Evolutionary conservation across 2,113 vertebrate species (phyloP).

Genomic region (Chiloscyllium plagiosum): DNA sequence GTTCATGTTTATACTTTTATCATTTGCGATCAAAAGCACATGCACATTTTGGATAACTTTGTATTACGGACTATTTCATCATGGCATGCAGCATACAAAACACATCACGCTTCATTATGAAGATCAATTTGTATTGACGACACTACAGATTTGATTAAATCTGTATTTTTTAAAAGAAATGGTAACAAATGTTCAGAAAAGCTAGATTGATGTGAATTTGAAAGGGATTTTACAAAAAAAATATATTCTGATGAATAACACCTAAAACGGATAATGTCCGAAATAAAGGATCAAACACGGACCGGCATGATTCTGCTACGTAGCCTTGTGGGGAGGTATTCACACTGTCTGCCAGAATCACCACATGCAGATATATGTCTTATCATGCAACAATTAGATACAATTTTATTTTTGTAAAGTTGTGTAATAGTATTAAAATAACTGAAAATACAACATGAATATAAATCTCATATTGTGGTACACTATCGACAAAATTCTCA

Average conservation of each 20-base stretch:
- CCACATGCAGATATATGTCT: neutral
- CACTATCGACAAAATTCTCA: neutral
- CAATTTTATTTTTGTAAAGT: neutral
- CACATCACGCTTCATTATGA: neutral
- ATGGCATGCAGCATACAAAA: neutral
- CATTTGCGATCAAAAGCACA: constrained; percentile 9
- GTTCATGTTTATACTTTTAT: neutral
- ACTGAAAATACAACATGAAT: neutral
- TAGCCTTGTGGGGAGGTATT: neutral
- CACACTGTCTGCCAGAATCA: neutral
- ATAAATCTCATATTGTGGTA: neutral
- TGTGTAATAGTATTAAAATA: neutral
- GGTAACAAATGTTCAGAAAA: neutral
- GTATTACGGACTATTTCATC: neutral
- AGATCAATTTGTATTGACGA: neutral
- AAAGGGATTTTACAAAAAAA: neutral
- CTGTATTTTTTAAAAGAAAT: neutral
- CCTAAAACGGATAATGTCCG: neutral
- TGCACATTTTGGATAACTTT: neutral
- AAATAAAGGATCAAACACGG: neutral
- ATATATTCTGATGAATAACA: neutral
- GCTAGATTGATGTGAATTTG: neutral
- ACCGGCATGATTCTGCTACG: neutral
- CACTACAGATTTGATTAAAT: neutral
- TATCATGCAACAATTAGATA: neutral